Base-by-base conservation (phyloP, 2,113 vertebrate genomes). In the Athene cunicularia region DNA sequence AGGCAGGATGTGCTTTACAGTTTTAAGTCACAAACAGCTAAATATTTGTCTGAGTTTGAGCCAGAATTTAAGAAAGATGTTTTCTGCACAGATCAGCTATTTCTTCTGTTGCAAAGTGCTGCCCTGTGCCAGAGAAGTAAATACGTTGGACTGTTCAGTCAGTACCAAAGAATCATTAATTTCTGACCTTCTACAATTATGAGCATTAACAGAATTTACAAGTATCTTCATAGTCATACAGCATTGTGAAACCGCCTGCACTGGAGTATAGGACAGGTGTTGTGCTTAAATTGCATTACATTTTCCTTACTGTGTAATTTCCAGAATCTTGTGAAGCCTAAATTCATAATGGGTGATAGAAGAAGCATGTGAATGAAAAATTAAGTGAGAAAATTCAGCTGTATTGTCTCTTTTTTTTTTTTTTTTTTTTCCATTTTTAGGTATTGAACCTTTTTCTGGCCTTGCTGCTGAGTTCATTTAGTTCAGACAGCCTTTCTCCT, bases 361-460 rank as follows among this genome's bases (percentile, higher is more conserved):
- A 92, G 20, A 16, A 66, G 27, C 23, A 49, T 16, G 12, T 63
- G 47, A 58, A 80, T 79, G 41, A 87, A 81, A 92, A 89, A 49
- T 41, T n/a, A 15, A 58, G 18, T 35, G 9, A 35, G 37, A 60
- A 50, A 79, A 84, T 28, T 68, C 17, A 80, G 6, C 35, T 88
- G 24, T 85, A 5, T 47, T 73, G 18, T 91, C 15, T 67, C 14
- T 41, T 60, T 20, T 45, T 33, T 4, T 16, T 41, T 60, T 20
- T 45, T 33, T 4, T 22, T 3, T 30, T 26, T n/a, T 15, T 17
- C 62, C 37, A 26, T 70, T 82, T 88, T 62, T 56, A 99, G 99
- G 98, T 99, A 63, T 95, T 99, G 98, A 99, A 99, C 94, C 98
- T 99, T 79, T 99, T 99, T 98, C 98, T 99, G 97, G 99, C 99